Evolutionary conservation across 30 jellyfish, hydroid and myxozoan genomes (phyloP).

Genomic region (Mastigias papua): DNA sequence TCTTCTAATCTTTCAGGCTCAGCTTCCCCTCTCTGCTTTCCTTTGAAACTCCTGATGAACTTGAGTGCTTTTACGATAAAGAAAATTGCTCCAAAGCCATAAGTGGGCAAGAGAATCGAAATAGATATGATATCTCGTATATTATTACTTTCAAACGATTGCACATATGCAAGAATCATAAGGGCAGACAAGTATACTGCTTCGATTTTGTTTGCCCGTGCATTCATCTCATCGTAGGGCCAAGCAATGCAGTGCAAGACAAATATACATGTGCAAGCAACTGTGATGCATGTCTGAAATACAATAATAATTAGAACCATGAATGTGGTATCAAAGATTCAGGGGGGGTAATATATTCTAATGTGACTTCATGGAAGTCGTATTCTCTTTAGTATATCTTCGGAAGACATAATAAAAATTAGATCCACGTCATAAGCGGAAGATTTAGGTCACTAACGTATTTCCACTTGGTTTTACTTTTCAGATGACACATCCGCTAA

Average conservation of each 20-base stretch:
- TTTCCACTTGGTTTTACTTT: no score
- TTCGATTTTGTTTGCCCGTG: slow-evolving; percentile 58
- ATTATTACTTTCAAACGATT: slow-evolving; percentile 10
- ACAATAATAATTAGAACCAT: no score
- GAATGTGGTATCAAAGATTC: no score
- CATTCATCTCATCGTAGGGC: slow-evolving; percentile 56
- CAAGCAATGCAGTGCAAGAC: slow-evolving; percentile 49
- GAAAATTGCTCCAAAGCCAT: slow-evolving; percentile 15
- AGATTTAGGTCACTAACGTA: no score
- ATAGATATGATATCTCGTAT: slow-evolving; percentile 34
- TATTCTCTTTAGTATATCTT: no score
- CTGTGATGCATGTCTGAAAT: slow-evolving; percentile 20
- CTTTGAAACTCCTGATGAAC: not conserved
- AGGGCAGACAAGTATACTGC: slow-evolving; percentile 57
- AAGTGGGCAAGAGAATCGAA: slow-evolving; percentile 18
- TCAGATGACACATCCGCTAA: no score
- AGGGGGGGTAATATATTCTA: no score
- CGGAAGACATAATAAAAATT: no score
- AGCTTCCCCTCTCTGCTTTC: not conserved
- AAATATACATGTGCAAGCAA: slow-evolving; percentile 47
- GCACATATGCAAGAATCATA: slow-evolving; percentile 46
- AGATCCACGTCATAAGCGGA: no score
- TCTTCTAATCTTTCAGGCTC: not conserved
- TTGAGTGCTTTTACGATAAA: slow-evolving; percentile 28
- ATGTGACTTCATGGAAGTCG: no score